Base-by-base conservation (phyloP, 2,797 vertebrate genomes). In the Clarias laeviceps region DNA sequence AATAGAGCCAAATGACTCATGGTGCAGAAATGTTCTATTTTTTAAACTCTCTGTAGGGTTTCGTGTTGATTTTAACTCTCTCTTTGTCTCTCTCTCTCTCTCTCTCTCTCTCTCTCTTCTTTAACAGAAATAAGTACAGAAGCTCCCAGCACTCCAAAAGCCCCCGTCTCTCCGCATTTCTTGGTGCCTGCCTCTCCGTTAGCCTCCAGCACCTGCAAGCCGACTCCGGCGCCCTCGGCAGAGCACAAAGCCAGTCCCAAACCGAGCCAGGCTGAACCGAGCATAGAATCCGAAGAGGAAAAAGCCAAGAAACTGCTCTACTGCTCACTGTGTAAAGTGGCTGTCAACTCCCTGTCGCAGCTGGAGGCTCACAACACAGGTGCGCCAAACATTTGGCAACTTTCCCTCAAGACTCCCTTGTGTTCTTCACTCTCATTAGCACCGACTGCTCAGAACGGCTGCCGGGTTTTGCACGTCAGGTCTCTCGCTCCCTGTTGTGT, bases 291-390 rank as follows among this genome's bases (percentile, higher is more conserved):
- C 0, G 98, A 99, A 94, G 98, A 98, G 91, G 97, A 99, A 93
- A 98, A 98, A 93, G 97, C 97, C 40, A 99, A 97, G 94, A 98
- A 99, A 92, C 93, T 99, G 79, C 95, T 99, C 85, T 99, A 99
- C 90, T 99, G 98, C 93, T 99, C 97, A 11, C 96, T 99, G 90
- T 99, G 98, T 93, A 99, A 99, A 97, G 98, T 99, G 80, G 97
- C 98, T 14, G 98, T 99, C 91, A 99, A 99, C 93, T 99, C 98
- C 2, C 94, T 98, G 90, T 98, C 97, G 72, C 98, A 99, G 92
- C 94, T 99, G 89, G 97, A 99, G 93, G 98, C 98, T 59, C 98
- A 99, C 92, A 99, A 99, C 90, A 97, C 96, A 95, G 98, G 98
- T 98, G 82, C 85, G 90, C 22, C 29, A 24, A 84, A 85, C 85